Percentiles rank a stretch among this genome's conserved stretches.
These are phyloP conservation scores for Cyprinodon brontotheroides DNA, from an alignment of 2,113 vertebrate species.

Conservation along the genomic window DNA sequence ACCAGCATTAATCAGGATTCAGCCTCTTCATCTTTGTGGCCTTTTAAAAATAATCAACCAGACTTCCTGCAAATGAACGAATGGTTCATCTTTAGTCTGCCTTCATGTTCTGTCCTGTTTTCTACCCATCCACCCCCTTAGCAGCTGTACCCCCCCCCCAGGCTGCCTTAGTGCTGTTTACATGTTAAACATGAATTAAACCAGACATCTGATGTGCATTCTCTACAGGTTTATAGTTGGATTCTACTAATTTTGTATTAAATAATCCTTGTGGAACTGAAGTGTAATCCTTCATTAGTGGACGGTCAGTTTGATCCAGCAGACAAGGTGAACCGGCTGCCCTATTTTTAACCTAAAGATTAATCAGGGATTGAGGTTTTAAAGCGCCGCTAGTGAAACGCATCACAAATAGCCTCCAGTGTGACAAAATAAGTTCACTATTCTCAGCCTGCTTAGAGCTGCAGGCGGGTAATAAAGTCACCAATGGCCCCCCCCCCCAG, in stretches of 20 bases:
- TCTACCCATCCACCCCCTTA: conserved; percentile 13
- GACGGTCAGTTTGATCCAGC: conserved; percentile 44
- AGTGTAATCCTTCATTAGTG: conserved; percentile 57
- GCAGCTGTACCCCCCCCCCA: neutral
- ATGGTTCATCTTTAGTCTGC: neutral
- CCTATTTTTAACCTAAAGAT: conserved; percentile 76
- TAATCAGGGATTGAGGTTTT: conserved; percentile 77
- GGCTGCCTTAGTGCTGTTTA: conserved; percentile 60
- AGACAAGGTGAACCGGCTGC: conserved; percentile 63
- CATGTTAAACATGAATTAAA: conserved; percentile 14
- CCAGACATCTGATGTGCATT: conserved; percentile 19
- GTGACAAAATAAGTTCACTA: conserved; percentile 40
- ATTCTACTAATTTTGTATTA: conserved; percentile 51
- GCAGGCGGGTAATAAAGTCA: neutral
- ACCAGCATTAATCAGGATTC: conserved; percentile 63
- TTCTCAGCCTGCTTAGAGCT: conserved; percentile 18
- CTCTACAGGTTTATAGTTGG: conserved; percentile 22
- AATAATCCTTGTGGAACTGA: conserved; percentile 63
- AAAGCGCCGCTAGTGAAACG: conserved; percentile 48
- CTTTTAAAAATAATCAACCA: conserved; percentile 48
- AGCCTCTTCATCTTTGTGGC: conserved; percentile 60
- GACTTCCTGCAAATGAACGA: conserved; percentile 1
- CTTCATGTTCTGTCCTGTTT: conserved; percentile 10
- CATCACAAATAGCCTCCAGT: conserved; percentile 52
- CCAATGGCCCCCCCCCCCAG: too few relatives aligned